phyloP scores from a whole-genome alignment of 1,140 invertebrate species.

The Hesperophylax magnus region DNA sequence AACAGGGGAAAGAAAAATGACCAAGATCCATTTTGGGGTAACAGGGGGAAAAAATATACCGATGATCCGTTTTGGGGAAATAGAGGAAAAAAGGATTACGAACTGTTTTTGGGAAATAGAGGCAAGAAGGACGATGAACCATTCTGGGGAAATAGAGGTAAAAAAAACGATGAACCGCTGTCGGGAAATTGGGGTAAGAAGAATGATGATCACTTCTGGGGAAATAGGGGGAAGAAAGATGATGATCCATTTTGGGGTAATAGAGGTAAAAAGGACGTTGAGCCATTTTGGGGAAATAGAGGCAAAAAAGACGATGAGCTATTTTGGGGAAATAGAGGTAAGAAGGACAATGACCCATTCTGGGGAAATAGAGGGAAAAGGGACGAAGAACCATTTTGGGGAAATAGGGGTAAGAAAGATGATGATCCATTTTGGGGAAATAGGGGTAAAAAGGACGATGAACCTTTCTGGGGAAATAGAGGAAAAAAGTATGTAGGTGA shows the following conservation, averaged over 20 bases:
- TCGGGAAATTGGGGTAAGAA: conserved; percentile 53
- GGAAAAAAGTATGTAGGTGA: conserved; percentile 59
- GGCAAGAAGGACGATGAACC: conserved; percentile 56
- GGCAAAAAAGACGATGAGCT: conserved; percentile 53
- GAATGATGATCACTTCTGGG: conserved; percentile 51
- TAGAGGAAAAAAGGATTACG: conserved; percentile 50
- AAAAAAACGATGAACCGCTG: conserved; percentile 48
- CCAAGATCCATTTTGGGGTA: conserved; percentile 51
- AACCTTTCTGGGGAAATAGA: conserved; percentile 61
- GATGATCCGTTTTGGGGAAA: conserved; percentile 55
- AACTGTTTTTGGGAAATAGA: conserved; percentile 62
- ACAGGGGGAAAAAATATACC: conserved; percentile 35
- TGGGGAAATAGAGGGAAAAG: conserved; percentile 50
- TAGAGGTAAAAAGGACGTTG: conserved; percentile 50
- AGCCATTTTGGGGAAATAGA: conserved; percentile 50
- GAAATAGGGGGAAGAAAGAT: conserved; percentile 54
- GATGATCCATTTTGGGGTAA: conserved; percentile 51
- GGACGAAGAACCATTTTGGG: conserved; percentile 56
- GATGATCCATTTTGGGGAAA: conserved; percentile 61
- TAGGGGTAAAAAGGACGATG: conserved; percentile 60
- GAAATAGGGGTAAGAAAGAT: conserved; percentile 60
- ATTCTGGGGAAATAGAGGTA: conserved; percentile 63
- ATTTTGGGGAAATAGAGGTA: conserved; percentile 59
- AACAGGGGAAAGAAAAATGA: conserved; percentile 59
- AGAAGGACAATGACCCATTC: conserved; percentile 49